phyloP scores from a whole-genome alignment of 2,797 vertebrate genomes.

The Anabas testudineus region DNA sequence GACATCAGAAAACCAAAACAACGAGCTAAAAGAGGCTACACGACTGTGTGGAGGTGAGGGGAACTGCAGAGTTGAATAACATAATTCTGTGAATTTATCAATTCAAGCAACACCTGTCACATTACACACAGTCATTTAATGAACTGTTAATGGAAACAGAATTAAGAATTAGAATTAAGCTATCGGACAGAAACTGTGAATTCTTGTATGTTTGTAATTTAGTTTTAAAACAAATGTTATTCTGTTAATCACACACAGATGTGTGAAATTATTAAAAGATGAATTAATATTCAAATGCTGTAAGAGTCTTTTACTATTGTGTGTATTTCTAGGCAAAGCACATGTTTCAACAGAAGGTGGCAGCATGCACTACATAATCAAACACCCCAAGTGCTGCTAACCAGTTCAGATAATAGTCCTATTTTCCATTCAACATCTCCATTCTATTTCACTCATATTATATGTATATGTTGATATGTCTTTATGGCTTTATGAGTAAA shows the following conservation, averaged over 20 bases:
- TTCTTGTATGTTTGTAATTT: neutral
- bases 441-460: too few species aligned
- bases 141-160: neutral
- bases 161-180: neutral
- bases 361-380: constrained; percentile 46
- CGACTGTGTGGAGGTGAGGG: neutral
- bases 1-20: neutral
- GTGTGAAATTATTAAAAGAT: neutral
- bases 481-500: constrained; percentile 25
- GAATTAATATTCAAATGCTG: neutral
- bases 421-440: neutral
- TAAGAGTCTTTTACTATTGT: neutral
- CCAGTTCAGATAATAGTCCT: neutral
- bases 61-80: neutral
- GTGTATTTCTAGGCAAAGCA: neutral
- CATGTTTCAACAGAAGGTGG: constrained; percentile 57
- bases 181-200: neutral
- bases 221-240: too few species aligned
- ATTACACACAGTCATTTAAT: neutral
- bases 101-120: neutral
- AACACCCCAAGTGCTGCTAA: neutral
- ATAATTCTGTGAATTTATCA: neutral
- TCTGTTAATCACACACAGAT: neutral
- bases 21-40: too few species aligned
- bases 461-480: neutral